Evolutionary conservation across 2,888 invertebrate genomes (phyloP), one percentile per base, ranked within the genome.

Genomic region (Drosophila phalerata): DNA sequence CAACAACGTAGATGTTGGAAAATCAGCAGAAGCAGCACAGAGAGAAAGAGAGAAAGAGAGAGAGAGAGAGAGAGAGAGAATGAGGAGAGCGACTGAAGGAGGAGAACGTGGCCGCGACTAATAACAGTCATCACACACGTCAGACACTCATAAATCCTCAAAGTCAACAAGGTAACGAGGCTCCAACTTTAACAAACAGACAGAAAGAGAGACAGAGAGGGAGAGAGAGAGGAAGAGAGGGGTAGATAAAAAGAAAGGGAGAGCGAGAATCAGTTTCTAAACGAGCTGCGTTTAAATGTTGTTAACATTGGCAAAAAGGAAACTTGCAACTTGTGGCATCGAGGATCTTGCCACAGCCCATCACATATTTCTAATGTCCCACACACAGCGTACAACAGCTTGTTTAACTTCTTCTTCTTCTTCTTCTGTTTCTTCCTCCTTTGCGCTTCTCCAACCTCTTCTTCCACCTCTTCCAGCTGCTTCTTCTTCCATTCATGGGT

Each of bases 81-180:
- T 9, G 25, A 51, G 34, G 65, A 30, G 8, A 15, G 11, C 3
- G 9, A 32, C 10, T 17, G 17, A 51, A 51, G 52, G 6, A 63
- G 25, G 64, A 52, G 73, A 56, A 72, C 64, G 75, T 65, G 85
- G 73, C 68, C 66, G 74, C 68, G 79, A 81, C 88, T 90, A 90
- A 90, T 90, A 90, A 90, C 90, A 88, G 90, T 89, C 90, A 90
- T 90, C 90, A 85, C 81, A 88, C 88, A 81, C 83, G 81, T 82
- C 86, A 85, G 85, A 89, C 81, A 85, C 86, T 83, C 89, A 90
- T 90, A 90, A 90, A 90, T 90, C 88, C 87, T 89, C 81, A 82
- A 78, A 76, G 79, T 79, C 83, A 90, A 85, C 84, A 82, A 87
- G 77, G 51, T 71, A 81, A 76, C 82, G 74, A 71, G 75, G 34